Evolutionary conservation across 35 echinoderm and acorn worm genomes (phyloP).

Genomic region (Hemicentrotus pulcherrimus): DNA sequence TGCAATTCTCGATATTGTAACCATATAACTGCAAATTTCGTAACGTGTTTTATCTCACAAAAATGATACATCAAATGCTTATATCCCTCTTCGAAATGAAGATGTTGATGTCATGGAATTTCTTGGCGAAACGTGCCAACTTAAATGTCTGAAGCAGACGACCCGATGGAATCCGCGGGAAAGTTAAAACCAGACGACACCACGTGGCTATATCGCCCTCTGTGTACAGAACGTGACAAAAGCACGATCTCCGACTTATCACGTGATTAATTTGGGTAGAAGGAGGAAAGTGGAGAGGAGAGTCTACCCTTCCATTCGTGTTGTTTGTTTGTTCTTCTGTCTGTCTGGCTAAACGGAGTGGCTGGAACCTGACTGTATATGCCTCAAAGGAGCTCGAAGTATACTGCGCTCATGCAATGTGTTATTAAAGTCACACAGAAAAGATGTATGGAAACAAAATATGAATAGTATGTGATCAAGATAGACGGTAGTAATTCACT

Average conservation of each 20-base stretch:
- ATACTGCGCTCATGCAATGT: too few relatives aligned
- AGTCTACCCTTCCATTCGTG: background rate
- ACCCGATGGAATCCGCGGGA: background rate
- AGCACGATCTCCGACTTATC: background rate
- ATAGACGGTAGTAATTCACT: too few relatives aligned
- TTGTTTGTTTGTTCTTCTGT: background rate
- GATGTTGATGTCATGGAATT: background rate
- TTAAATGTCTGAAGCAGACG: background rate
- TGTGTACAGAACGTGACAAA: background rate
- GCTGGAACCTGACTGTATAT: too few relatives aligned
- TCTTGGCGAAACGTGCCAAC: background rate
- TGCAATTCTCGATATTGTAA: too few relatives aligned
- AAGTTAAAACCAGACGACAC: background rate
- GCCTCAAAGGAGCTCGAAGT: too few relatives aligned
- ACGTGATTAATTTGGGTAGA: background rate
- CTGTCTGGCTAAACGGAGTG: background rate
- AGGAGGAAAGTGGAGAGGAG: background rate
- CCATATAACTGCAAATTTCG: too few relatives aligned
- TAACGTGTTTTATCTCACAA: background rate
- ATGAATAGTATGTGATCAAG: too few relatives aligned
- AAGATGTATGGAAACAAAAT: too few relatives aligned
- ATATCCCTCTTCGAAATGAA: background rate
- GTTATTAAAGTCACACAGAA: too few relatives aligned
- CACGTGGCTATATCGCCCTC: constrained; percentile 7
- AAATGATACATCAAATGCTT: background rate